Evolutionary conservation across 2,797 vertebrate genomes (phyloP).

Genomic region (Dipus sagitta): DNA sequence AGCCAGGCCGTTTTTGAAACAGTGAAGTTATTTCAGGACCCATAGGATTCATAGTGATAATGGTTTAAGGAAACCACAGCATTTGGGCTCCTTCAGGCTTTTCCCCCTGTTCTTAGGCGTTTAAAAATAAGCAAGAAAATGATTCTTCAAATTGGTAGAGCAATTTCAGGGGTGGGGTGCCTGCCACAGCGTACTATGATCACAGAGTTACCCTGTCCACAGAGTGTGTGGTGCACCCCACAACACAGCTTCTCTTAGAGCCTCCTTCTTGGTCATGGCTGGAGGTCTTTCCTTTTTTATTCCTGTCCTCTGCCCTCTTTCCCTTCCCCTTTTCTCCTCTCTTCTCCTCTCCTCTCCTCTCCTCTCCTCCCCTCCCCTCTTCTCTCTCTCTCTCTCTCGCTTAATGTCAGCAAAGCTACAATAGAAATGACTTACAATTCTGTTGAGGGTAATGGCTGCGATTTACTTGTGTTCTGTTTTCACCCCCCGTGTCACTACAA

Average conservation of each 20-base stretch:
- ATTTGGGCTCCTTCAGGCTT: conserved; percentile 53
- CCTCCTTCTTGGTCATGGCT: conserved; percentile 26
- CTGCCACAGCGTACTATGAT: conserved; percentile 4
- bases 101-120: conserved; percentile 67
- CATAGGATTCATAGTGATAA: conserved; percentile 61
- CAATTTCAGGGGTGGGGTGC: conserved; percentile 68
- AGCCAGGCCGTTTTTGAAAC: conserved; percentile 17
- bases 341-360: no score
- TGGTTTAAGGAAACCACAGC: conserved; percentile 70
- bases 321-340: no score
- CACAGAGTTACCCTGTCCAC: conserved; percentile 49
- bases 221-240: not conserved
- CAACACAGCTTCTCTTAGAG: conserved; percentile 40
- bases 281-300: conserved; percentile 9
- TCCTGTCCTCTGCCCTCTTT: not conserved
- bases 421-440: conserved; percentile 4
- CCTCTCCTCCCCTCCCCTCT: no score
- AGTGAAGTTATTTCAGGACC: conserved; percentile 73
- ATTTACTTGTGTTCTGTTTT: conserved; percentile 59
- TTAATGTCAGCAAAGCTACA: conserved; percentile 18
- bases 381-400: not conserved
- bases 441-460: not conserved
- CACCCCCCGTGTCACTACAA: conserved; percentile 12
- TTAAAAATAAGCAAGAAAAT: conserved; percentile 80
- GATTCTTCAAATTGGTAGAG: conserved; percentile 42